phyloP scores from a whole-genome alignment of 2,113 vertebrate genomes.

The Egretta garzetta region DNA sequence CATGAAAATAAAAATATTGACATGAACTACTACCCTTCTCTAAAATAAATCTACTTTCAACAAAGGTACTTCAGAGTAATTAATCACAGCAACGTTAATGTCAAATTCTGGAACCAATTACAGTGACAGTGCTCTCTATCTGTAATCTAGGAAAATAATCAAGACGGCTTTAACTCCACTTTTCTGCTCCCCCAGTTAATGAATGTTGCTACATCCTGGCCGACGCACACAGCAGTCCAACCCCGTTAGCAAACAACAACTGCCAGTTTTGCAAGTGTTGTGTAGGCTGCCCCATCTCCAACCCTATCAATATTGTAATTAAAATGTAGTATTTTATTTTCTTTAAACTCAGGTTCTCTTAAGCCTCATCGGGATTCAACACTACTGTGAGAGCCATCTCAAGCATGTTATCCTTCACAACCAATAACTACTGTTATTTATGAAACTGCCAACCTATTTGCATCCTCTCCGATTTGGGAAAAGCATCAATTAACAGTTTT shows the following conservation, averaged over 20 bases:
- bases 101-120: not conserved
- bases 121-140: not conserved
- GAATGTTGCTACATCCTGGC: not conserved
- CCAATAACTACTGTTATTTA: not conserved
- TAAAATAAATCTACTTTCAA: not conserved
- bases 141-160: not conserved
- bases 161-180: not conserved
- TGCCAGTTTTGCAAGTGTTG: not conserved
- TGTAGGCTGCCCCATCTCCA: not conserved
- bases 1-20: not conserved
- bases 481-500: not conserved
- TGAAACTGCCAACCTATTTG: not conserved
- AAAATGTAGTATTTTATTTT: not conserved
- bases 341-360: not conserved
- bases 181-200: not conserved
- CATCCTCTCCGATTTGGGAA: not conserved
- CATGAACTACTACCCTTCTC: not conserved
- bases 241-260: not conserved
- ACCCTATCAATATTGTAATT: not conserved
- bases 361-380: not conserved
- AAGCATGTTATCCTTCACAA: not conserved
- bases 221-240: rapidly evolving
- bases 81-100: not conserved
- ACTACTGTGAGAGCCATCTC: not conserved
- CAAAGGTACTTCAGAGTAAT: not conserved